These are phyloP conservation scores for Okapia johnstoni DNA, from an alignment of 2,113 vertebrate genomes.

Conservation along the genomic window DNA sequence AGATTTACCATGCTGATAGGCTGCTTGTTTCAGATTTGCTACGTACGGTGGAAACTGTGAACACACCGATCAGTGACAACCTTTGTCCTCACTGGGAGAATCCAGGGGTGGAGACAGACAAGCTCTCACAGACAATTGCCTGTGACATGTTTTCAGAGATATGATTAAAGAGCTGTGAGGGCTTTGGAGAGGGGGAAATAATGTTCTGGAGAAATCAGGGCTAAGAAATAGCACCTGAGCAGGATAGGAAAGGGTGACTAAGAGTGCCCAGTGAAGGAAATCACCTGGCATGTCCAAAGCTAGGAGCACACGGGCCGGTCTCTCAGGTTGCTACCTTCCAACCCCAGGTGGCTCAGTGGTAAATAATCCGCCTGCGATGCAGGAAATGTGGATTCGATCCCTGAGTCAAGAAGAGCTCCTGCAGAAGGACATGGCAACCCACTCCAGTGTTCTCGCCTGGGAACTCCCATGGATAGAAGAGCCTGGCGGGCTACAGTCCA, in stretches of 20 bases:
- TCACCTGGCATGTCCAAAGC: background rate
- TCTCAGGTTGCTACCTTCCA: background rate
- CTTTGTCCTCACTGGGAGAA: background rate
- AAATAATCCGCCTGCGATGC: background rate
- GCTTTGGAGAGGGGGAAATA: background rate
- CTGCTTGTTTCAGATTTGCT: background rate
- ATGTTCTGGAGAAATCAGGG: background rate
- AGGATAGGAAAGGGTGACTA: fast-evolving
- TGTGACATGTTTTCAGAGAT: background rate
- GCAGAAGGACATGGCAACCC: background rate
- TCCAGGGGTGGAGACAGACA: background rate
- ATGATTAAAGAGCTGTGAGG: fast-evolving
- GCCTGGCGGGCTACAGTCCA: background rate
- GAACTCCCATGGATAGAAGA: background rate
- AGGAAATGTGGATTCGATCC: fast-evolving
- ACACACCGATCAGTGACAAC: fast-evolving
- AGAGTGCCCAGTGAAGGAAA: too few relatives aligned
- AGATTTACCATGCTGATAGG: too few relatives aligned
- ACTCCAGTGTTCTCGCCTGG: background rate
- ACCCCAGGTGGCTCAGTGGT: background rate
- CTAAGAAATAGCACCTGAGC: background rate
- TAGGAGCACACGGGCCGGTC: fast-evolving
- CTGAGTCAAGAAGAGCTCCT: background rate
- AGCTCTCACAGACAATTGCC: background rate
- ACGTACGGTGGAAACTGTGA: background rate